Conservation (phyloP, 2,888 invertebrate species). For the Unio delphinus region DNA sequence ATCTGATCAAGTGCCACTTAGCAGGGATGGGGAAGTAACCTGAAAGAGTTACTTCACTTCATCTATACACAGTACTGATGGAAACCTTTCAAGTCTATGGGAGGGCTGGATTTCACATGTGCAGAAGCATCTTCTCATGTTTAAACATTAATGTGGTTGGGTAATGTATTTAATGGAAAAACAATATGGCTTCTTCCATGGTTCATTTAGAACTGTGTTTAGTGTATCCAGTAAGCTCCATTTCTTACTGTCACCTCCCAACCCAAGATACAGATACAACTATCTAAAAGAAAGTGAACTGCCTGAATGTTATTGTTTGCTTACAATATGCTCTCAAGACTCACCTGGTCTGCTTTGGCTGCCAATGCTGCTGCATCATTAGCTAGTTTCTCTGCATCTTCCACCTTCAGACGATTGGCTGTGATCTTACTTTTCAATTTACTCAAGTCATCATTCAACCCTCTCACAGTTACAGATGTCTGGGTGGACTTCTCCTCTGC, state of each 20-base stretch:
- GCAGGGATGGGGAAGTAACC: too few relatives aligned
- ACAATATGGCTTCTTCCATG: too few relatives aligned
- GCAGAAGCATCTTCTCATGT: too few relatives aligned
- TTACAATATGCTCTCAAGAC: constrained; percentile 4
- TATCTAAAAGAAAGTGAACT: background rate
- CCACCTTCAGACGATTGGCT: constrained; percentile 84
- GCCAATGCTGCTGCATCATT: constrained; percentile 82
- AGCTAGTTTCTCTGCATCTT: constrained; percentile 81
- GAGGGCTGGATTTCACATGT: too few relatives aligned
- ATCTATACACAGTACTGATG: too few relatives aligned
- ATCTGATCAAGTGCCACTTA: too few relatives aligned
- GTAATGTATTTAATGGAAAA: too few relatives aligned
- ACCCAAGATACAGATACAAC: background rate
- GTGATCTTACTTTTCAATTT: constrained; percentile 85
- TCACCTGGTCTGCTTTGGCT: constrained; percentile 60
- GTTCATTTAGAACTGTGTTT: too few relatives aligned
- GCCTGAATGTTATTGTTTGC: background rate
- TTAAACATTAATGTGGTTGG: too few relatives aligned
- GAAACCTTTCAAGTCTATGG: too few relatives aligned
- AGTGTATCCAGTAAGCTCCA: background rate
- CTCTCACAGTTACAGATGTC: constrained; percentile 83
- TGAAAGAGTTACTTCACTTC: too few relatives aligned
- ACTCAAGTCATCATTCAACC: constrained; percentile 81
- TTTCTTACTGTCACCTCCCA: background rate
- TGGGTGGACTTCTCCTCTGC: constrained; percentile 86